Base-by-base conservation (phyloP, 2,888 invertebrate species). In the Dolomedes plantarius region DNA sequence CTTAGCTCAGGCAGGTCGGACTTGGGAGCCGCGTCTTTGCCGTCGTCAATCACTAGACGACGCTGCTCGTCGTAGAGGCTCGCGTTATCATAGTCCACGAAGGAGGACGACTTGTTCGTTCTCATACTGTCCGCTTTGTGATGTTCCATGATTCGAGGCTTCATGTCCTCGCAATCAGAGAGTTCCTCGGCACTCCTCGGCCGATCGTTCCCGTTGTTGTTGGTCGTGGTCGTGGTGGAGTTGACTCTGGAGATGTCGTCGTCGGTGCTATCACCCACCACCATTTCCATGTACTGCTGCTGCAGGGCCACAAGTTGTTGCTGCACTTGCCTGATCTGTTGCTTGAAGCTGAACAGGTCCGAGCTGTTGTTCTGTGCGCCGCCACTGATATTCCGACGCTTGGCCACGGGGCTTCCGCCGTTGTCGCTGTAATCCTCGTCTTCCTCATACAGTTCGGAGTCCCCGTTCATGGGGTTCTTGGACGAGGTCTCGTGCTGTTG, bases 251-350 rank as follows among this genome's bases (percentile, higher is more conserved):
- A 89, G 82, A 89, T 88, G 93, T 92, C 88, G 93, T 94, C 90
- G 94, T 94, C 89, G 93, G 93, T 74, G 92, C 92, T 89, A 91
- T 92, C 89, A 64, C 89, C 90, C 86, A 95, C 96, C 91, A 96
- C 96, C 90, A 97, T 92, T 92, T 96, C 96, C 91, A 95, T 94
- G 92, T 97, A 97, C 91, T 96, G 95, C 90, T 96, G 96, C 92
- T 96, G 96, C 95, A 97, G 97, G 91, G 95, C 95, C 13, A 96
- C 96, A 86, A 82, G 46, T 27, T 83, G 82, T 46, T 86, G 89
- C 69, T 90, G 90, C 72, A 93, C 92, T 65, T 92, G 91, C 90
- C 94, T 93, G 89, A 94, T 91, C 90, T 95, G 95, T 88, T 93
- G 93, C 89, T 94, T 94, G 65, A 95, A 91, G 88, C 94, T 94